Evolutionary conservation across 1,140 invertebrate genomes (phyloP).

Genomic region (Bombus balteatus): DNA sequence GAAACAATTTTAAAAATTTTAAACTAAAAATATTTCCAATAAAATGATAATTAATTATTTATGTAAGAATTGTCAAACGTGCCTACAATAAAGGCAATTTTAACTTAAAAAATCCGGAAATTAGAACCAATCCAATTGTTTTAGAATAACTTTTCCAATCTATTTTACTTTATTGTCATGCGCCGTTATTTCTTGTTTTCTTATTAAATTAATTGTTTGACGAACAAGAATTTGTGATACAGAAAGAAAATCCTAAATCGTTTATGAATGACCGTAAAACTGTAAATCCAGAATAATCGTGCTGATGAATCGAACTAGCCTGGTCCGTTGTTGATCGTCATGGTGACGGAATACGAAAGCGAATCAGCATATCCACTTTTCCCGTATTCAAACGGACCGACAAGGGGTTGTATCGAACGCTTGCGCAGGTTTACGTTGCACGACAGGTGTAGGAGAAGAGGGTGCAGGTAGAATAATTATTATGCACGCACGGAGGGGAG

Average conservation of each 20-base stretch:
- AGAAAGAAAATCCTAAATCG: background rate
- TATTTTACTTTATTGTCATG: background rate
- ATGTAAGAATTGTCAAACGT: background rate
- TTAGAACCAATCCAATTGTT: background rate
- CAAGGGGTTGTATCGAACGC: constrained; percentile 41
- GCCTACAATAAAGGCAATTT: background rate
- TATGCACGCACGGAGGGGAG: constrained; percentile 7
- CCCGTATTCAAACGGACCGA: constrained; percentile 2
- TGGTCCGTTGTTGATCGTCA: constrained; percentile 71
- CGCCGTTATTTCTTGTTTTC: background rate
- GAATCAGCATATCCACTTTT: constrained; percentile 21
- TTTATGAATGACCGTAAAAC: background rate
- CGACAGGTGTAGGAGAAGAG: constrained; percentile 42
- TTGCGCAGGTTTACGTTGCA: constrained; percentile 43
- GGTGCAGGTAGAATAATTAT: constrained; percentile 41
- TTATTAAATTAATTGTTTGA: background rate
- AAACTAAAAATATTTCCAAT: background rate
- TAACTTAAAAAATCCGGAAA: background rate
- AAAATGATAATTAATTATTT: background rate
- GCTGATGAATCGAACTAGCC: constrained; percentile 21
- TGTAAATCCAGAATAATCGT: background rate
- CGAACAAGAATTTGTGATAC: background rate
- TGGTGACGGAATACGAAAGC: constrained; percentile 70
- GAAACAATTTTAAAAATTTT: no score
- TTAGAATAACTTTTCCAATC: background rate